Evolutionary conservation across 2,888 invertebrate genomes (phyloP), one percentile per base, ranked within the genome.

Genomic region (Ypsolopha scabrella): DNA sequence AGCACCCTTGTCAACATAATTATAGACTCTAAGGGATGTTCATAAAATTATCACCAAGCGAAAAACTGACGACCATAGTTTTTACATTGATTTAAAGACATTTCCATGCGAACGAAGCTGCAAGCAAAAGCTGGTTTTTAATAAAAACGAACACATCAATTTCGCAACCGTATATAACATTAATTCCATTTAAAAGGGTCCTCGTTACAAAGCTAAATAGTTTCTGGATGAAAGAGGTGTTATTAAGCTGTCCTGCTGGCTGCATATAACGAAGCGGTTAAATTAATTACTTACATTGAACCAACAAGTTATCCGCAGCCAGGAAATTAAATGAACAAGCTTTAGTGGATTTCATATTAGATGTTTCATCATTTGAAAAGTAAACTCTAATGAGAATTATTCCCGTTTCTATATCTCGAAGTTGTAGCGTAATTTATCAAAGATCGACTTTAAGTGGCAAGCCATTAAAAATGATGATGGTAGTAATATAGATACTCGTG

Each of bases 271-370:
- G 68, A 72, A 71, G 70, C 70, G 61, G 72, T 72, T 62, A 71
- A 75, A 77, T 79, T 79, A 80, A 79, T 79, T 78, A 76, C 70
- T 68, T 60, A 67, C 74, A 72, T 69, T 69, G 70, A 70, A 71
- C 70, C 72, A 74, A 77, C 77, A 72, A 72, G 71, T 70, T 68
- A 69, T 68, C 61, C 60, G 56, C n/a, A n/a, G 68, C 63, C 66
- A 73, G 73, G 70, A 77, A 78, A 80, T 76, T 75, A 75, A 79
- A 75, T 71, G 68, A 73, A 64, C 67, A 67, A 64, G 62, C 65
- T 63, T 67, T 58, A 55, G 58, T 59, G 56, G 59, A 55, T 59
- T 63, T 68, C 67, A 67, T 65, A 65, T 66, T 66, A 62, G 59
- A 61, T 24, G 39, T 49, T 49, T 14, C 35, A 33, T 49, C 34